These are phyloP conservation scores for Scaptomyza reducta DNA, from an alignment of 2,888 invertebrate species.

Conservation along the genomic window DNA sequence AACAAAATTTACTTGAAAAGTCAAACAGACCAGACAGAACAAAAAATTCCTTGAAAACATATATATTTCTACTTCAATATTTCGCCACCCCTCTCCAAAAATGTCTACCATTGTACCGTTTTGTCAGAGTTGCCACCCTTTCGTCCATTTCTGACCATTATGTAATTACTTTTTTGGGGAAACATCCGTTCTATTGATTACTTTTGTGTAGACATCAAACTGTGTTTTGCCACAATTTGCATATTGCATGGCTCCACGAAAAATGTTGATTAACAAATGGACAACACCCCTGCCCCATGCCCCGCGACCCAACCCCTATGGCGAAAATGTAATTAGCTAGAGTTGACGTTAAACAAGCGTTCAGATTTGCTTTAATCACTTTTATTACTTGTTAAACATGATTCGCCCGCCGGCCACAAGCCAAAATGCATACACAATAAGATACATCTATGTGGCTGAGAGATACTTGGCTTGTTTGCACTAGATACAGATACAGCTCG, in stretches of 20 bases:
- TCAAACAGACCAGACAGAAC: no score
- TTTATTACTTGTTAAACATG: conserved; percentile 74
- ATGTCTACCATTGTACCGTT: not conserved
- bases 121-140: conserved; percentile 3
- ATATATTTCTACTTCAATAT: no score
- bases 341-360: conserved; percentile 51
- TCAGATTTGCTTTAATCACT: conserved; percentile 72
- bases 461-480: conserved; percentile 7
- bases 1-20: no score
- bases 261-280: conserved; percentile 70
- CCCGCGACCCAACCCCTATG: not conserved
- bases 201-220: conserved; percentile 35
- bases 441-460: conserved; percentile 11
- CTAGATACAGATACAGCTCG: conserved; percentile 10
- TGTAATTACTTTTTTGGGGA: conserved; percentile 57
- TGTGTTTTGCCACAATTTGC: conserved; percentile 40
- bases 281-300: not conserved
- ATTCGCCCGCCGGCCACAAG: conserved; percentile 52
- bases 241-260: conserved; percentile 54
- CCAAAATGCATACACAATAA: conserved; percentile 29
- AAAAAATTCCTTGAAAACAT: no score
- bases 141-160: conserved; percentile 53
- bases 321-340: conserved; percentile 38
- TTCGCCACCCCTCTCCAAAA: no score
- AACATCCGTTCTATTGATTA: conserved; percentile 71